Percentiles rank a stretch among this genome's conserved stretches.
Conservation (phyloP, 1,140 invertebrate genomes). For the Drosophila tsacasi region DNA sequence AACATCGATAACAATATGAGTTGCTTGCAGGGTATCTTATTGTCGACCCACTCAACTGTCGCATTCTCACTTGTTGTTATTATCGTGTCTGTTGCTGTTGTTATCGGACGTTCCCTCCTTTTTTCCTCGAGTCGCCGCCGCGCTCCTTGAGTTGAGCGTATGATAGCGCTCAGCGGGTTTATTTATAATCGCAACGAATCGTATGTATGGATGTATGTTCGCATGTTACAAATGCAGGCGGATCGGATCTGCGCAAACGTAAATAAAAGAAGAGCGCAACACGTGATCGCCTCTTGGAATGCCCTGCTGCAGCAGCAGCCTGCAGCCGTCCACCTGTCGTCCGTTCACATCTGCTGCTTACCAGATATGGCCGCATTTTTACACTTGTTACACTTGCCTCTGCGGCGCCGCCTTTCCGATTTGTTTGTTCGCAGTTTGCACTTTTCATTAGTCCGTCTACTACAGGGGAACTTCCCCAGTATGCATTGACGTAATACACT, state of each 20-base stretch:
- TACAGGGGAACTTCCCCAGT: neutral
- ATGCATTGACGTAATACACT: neutral
- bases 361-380: conserved; percentile 11
- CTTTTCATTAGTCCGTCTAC: neutral
- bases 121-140: neutral
- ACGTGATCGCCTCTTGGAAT: conserved; percentile 12
- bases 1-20: neutral
- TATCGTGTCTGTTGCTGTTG: conserved; percentile 15
- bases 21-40: neutral
- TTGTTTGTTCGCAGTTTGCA: conserved; percentile 8
- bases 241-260: conserved; percentile 12
- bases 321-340: conserved; percentile 11
- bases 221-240: conserved; percentile 1
- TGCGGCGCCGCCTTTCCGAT: neutral
- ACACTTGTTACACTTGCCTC: conserved; percentile 9
- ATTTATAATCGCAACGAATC: conserved; percentile 13
- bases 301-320: neutral
- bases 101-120: conserved; percentile 13
- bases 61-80: conserved; percentile 3
- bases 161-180: conserved; percentile 12
- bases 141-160: neutral
- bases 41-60: neutral
- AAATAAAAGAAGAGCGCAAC: conserved; percentile 14
- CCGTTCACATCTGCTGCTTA: neutral
- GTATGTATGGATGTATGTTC: neutral